Evolutionary conservation across 92 coral and sea anemone genomes (phyloP), one percentile per base, ranked within the genome.

Genomic region (Virgularia gustaviana): DNA sequence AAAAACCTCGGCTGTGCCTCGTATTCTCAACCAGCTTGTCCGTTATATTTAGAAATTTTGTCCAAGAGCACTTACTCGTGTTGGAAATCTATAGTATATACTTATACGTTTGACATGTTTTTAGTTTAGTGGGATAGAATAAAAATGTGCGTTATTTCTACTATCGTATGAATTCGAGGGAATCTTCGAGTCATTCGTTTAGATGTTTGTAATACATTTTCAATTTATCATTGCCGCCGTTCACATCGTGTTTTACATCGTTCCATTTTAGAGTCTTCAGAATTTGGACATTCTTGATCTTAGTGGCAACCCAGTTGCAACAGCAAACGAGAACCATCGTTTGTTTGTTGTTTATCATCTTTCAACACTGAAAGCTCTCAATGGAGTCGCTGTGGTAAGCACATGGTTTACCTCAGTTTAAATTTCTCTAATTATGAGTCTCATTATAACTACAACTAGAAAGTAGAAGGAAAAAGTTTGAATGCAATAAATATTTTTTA

Each of bases 341-440:
- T 79, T 91, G 63, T 91, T 91, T 63, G 96, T 89, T 10, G 63
- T 91, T 76, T 91, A 86, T 77, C 97, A 91, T 63, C 53, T 91
- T 82, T 71, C 92, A 12, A 81, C 96, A 9, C 89, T 91, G 37
- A 91, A 91, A 53, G 97, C 97, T 41, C 80, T 91, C 67, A 95
- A 91, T 58, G 97, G 97, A 23, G 67, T 82, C 13, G 96, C 97
- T 79, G 97, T 91, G 97, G 97, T 91, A 80, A 43, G 85, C 34
- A 6, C n/a, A n/a, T n/a, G n/a, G n/a, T n/a, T n/a, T n/a, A 11
- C 29, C 9, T n/a, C 8, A 19, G 2, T 37, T 9, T 44, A 1
- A 20, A 9, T 18, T 47, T 5, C 28, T 41, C 27, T 23, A 9
- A 11, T 13, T 72, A 27, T 19, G 13, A 28, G 19, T 6, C 6